Evolutionary conservation across 2,113 vertebrate genomes (phyloP).

Genomic region (Dasypus novemcinctus): DNA sequence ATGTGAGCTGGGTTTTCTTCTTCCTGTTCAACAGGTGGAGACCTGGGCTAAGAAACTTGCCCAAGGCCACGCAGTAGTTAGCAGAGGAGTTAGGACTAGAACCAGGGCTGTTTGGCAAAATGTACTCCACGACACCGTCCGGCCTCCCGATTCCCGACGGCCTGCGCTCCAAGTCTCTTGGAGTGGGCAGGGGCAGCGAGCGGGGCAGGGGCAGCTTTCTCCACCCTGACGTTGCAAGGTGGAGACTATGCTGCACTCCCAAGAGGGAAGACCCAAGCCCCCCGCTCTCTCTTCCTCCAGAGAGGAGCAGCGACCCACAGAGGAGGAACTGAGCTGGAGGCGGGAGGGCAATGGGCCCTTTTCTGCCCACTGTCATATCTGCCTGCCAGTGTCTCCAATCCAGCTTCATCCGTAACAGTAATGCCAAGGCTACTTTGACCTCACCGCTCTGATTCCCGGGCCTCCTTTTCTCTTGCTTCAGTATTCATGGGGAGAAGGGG

Average conservation of each 20-base stretch:
- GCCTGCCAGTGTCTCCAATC: neutral
- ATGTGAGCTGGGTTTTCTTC: neutral
- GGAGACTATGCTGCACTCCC: fast-evolving
- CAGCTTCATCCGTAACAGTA: neutral
- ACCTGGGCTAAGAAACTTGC: neutral
- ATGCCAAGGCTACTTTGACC: neutral
- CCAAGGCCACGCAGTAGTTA: neutral
- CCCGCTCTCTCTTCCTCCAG: neutral
- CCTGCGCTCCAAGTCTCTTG: neutral
- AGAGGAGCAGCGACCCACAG: neutral
- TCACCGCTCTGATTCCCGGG: neutral
- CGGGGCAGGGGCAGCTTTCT: fast-evolving
- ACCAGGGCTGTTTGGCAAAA: neutral
- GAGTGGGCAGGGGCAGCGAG: neutral
- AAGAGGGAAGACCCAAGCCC: neutral
- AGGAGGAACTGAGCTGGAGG: neutral
- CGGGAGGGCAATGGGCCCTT: neutral
- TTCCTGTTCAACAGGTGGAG: neutral
- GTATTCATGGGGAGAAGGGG: neutral
- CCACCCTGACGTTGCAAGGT: neutral
- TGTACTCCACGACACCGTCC: neutral
- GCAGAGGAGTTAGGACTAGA: neutral
- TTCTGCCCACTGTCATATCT: neutral
- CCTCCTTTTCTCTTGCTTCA: neutral
- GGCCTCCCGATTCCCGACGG: neutral